phyloP scores from a whole-genome alignment of 2,797 vertebrate species.

The Argya squamiceps region DNA sequence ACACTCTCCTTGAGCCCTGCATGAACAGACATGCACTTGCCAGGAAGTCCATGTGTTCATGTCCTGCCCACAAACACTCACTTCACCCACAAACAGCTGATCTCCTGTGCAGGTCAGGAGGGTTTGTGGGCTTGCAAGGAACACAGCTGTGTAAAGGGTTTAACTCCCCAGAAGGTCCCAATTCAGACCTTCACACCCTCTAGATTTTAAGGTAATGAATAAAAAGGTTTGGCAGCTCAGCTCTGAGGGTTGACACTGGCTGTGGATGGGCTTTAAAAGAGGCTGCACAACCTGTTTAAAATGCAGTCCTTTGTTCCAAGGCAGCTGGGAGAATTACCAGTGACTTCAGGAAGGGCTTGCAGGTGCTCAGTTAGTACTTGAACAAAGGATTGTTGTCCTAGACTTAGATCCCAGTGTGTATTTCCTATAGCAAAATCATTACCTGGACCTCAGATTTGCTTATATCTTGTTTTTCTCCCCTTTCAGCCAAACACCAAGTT shows the following conservation, averaged over 20 bases:
- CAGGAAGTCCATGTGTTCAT: background rate
- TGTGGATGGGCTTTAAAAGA: background rate
- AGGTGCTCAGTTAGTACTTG: background rate
- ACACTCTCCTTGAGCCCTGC: background rate
- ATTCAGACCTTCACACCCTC: background rate
- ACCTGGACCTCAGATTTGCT: background rate
- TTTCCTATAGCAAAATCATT: background rate
- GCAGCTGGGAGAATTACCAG: background rate
- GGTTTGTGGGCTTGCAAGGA: background rate
- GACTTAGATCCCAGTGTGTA: background rate
- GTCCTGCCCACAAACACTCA: background rate
- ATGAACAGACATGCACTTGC: rapidly evolving
- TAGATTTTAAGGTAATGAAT: background rate
- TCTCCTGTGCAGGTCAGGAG: background rate
- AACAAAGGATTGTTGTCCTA: background rate
- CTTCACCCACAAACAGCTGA: background rate
- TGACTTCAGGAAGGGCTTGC: background rate
- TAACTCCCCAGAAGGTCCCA: background rate
- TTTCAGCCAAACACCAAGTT: background rate
- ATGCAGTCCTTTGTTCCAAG: background rate
- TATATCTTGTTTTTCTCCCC: rapidly evolving
- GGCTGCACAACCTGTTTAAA: background rate
- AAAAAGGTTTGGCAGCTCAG: background rate
- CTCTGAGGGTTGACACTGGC: background rate
- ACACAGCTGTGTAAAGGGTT: background rate